Base-by-base conservation (phyloP, 2,113 vertebrate genomes). In the Pipra filicauda region DNA sequence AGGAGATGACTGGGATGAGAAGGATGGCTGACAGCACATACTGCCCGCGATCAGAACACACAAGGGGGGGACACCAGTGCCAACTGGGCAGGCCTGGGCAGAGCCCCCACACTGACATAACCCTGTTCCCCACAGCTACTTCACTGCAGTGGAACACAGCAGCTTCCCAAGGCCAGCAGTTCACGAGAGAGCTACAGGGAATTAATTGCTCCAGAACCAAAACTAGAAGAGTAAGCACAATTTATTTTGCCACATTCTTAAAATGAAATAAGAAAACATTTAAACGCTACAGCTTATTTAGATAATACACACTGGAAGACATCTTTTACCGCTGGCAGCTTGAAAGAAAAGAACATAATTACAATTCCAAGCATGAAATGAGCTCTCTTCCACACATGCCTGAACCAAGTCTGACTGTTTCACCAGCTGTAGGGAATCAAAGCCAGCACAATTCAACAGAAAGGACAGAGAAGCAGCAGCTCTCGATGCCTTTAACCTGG, bases 391-490 rank as follows among this genome's bases (percentile, higher is more conserved):
- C 90, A 96, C 94, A 97, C 98, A 97, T 96, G 98, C 95, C 97
- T 90, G 94, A 95, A 97, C 97, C 71, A 59, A 98, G 97, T 86
- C 87, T 90, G 81, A 96, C 94, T 92, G 94, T 88, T 95, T 91
- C 94, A 96, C 91, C 97, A 98, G 98, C 98, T 98, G 98, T 96
- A 97, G 94, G 48, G 93, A 98, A 98, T 98, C 97, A 98, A 98
- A 98, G 97, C 77, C 80, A 94, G 93, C 90, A 95, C 94, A 93
- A 95, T 84, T 76, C 33, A 85, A 84, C 83, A 95, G 91, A 81
- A 92, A 94, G 88, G 86, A 73, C 91, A 27, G 13, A 92, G 93
- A 95, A 97, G 91, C 88, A 91, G 97, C 95, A 93, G 93, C 91
- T 84, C 72, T 85, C 73, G 89, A 27, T 88, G 87, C 91, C 95